These are phyloP conservation scores for Sus scrofa DNA, from an alignment of 2,113 vertebrate species.

Conservation along the genomic window DNA sequence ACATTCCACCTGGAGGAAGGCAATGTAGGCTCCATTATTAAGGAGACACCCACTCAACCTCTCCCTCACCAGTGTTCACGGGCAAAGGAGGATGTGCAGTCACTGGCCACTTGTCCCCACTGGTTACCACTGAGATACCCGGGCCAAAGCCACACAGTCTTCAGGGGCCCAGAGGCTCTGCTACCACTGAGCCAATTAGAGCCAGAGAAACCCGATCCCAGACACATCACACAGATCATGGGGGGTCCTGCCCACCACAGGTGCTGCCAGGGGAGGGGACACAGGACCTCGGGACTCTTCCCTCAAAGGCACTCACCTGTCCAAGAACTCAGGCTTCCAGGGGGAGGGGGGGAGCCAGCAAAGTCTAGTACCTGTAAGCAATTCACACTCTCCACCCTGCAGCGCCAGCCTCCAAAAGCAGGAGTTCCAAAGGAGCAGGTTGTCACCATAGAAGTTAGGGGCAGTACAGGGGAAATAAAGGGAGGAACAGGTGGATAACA, in stretches of 20 bases:
- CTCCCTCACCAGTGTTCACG: neutral
- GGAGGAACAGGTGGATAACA: fast-evolving
- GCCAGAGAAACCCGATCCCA: neutral
- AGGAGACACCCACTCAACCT: fast-evolving
- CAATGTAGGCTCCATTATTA: neutral
- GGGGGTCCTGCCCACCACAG: neutral
- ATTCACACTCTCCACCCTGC: neutral
- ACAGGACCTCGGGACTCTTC: neutral
- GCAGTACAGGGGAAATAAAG: fast-evolving
- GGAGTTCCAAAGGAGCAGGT: neutral
- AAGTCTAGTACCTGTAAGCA: neutral
- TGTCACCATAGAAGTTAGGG: fast-evolving
- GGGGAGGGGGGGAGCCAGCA: neutral
- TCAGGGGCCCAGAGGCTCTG: neutral
- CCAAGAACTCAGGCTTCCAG: neutral
- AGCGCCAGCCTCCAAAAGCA: fast-evolving
- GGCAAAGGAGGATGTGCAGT: neutral
- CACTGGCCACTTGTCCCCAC: neutral
- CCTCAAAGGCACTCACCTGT: neutral
- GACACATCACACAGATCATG: too few species aligned
- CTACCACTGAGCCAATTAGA: neutral
- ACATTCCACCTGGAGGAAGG: neutral
- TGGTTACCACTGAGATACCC: neutral
- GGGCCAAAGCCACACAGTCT: neutral
- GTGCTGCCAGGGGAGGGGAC: neutral